Conservation (phyloP, 2,888 invertebrate species). For the Philereme vetulata region DNA sequence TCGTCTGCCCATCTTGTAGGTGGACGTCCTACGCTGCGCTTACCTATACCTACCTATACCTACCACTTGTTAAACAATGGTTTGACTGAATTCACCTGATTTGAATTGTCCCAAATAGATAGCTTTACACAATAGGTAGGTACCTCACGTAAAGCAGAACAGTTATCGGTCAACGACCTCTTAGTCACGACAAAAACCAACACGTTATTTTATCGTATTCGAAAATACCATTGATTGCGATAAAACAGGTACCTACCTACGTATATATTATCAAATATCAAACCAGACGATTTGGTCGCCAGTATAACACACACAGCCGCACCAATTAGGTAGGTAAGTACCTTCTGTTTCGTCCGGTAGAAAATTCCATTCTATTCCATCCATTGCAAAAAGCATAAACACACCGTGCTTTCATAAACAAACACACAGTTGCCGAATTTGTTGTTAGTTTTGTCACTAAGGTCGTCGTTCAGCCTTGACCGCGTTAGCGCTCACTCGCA, state of each 20-base stretch:
- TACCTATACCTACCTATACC: background rate
- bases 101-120: conserved; percentile 16
- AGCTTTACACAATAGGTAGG: conserved; percentile 11
- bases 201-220: too few relatives aligned
- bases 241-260: too few relatives aligned
- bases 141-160: background rate
- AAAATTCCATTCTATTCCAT: conserved; percentile 8
- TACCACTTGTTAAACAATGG: background rate
- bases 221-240: too few relatives aligned
- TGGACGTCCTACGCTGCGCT: too few relatives aligned
- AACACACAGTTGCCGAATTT: conserved; percentile 36
- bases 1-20: too few relatives aligned
- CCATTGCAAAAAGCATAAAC: conserved; percentile 11
- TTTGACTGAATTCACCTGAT: conserved; percentile 5
- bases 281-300: too few relatives aligned
- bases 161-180: conserved; percentile 11
- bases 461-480: conserved; percentile 74
- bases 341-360: conserved; percentile 3
- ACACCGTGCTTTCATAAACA: conserved; percentile 45
- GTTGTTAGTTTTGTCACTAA: conserved; percentile 44
- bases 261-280: too few relatives aligned
- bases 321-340: too few relatives aligned
- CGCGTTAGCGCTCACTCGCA: conserved; percentile 78
- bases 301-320: too few relatives aligned
- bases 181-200: background rate